phyloP scores from a whole-genome alignment of 2,113 vertebrate species.

The Gila orcuttii region DNA sequence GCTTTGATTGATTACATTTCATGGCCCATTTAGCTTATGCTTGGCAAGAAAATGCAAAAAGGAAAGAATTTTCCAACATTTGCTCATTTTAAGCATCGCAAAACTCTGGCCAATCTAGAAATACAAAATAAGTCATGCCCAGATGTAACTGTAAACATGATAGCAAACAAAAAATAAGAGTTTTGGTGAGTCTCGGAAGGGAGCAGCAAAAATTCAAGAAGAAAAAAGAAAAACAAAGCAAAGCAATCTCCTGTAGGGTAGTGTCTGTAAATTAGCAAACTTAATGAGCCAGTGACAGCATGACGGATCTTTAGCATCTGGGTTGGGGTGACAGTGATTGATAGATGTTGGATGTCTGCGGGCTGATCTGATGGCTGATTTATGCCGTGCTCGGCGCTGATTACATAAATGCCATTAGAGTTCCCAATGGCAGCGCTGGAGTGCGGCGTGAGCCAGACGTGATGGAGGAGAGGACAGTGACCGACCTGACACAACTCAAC shows the following conservation, averaged over 20 bases:
- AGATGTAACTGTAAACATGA: not conserved
- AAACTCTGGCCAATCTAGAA: not conserved
- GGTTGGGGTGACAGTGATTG: slow-evolving; percentile 54
- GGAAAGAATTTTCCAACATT: not conserved
- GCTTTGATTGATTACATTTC: slow-evolving; percentile 40
- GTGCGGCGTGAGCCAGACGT: slow-evolving; percentile 18
- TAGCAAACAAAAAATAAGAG: not conserved
- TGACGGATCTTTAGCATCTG: slow-evolving; percentile 59
- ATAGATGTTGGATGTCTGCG: slow-evolving; percentile 49
- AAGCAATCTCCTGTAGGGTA: slow-evolving; percentile 40
- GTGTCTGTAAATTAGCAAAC: slow-evolving; percentile 59
- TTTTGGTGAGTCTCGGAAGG: not conserved
- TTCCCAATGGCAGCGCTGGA: slow-evolving; percentile 37
- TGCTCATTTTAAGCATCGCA: slow-evolving; percentile 12
- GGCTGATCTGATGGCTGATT: slow-evolving; percentile 58
- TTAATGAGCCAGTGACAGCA: slow-evolving; percentile 52
- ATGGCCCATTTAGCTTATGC: slow-evolving; percentile 44
- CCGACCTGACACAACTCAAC: slow-evolving; percentile 57
- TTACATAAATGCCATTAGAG: slow-evolving; percentile 57
- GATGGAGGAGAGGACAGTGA: slow-evolving; percentile 43
- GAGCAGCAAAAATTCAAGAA: not conserved
- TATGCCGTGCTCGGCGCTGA: slow-evolving; percentile 45
- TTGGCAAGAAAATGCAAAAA: slow-evolving; percentile 21
- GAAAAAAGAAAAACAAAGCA: not conserved
- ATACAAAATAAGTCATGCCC: not conserved